Evolutionary conservation across 2,888 invertebrate species (phyloP).

Genomic region (Drosophila monieri): DNA sequence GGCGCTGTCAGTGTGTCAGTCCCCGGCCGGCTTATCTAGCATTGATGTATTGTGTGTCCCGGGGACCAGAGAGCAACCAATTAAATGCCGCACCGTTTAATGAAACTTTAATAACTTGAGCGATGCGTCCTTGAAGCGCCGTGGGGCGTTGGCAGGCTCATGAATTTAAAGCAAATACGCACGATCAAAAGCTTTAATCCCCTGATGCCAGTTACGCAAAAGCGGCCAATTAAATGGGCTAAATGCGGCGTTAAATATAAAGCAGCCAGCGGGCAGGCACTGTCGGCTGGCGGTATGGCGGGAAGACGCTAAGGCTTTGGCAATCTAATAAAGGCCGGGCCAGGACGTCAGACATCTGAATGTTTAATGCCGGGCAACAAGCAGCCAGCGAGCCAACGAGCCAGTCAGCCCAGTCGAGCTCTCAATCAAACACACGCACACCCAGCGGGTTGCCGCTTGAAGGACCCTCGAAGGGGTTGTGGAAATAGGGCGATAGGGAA

Average conservation of each 20-base stretch:
- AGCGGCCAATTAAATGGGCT: constrained; percentile 71
- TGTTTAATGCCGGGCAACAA: constrained; percentile 66
- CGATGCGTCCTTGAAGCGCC: constrained; percentile 55
- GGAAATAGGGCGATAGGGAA: constrained; percentile 7
- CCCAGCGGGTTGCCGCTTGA: constrained; percentile 15
- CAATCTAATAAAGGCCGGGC: constrained; percentile 65
- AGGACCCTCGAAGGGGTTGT: constrained; percentile 19
- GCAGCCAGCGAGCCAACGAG: constrained; percentile 38
- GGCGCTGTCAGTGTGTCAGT: constrained; percentile 60
- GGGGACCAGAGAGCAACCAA: constrained; percentile 45
- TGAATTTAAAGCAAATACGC: constrained; percentile 72
- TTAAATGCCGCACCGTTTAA: constrained; percentile 65
- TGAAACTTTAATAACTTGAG: constrained; percentile 64
- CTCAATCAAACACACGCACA: constrained; percentile 61
- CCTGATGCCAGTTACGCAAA: constrained; percentile 70
- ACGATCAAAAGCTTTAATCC: constrained; percentile 74
- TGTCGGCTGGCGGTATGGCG: constrained; percentile 4
- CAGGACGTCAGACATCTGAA: constrained; percentile 65
- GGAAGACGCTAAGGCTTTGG: constrained; percentile 36
- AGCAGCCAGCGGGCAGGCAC: constrained; percentile 17
- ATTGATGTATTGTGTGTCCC: constrained; percentile 58
- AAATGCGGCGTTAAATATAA: constrained; percentile 72
- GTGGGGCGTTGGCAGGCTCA: constrained; percentile 31
- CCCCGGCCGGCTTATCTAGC: constrained; percentile 58
- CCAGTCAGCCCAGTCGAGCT: constrained; percentile 44